phyloP scores from a whole-genome alignment of 2,888 invertebrate species.

The Chymomyza procnemis region DNA sequence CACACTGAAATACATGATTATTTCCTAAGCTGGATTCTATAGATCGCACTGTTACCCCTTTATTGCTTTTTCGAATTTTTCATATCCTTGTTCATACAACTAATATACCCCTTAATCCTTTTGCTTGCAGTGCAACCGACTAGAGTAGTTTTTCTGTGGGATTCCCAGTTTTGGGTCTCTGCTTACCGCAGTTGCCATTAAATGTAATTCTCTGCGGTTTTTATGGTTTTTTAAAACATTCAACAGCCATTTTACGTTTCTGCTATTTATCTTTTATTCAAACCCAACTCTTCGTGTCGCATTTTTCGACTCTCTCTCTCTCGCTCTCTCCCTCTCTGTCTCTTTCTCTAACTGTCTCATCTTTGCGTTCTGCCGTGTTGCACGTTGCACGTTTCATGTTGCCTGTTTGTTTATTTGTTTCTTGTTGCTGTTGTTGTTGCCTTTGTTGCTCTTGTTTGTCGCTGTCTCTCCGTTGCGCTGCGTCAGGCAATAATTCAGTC shows the following conservation, averaged over 20 bases:
- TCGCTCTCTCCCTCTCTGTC: background rate
- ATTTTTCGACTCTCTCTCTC: background rate
- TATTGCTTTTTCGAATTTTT: too few relatives aligned
- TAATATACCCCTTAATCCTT: too few relatives aligned
- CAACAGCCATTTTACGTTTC: conserved; percentile 74
- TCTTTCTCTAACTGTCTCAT: too few relatives aligned
- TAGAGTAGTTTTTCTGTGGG: background rate
- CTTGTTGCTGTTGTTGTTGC: conserved; percentile 10
- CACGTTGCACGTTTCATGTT: background rate
- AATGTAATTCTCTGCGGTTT: conserved; percentile 73
- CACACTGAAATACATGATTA: too few relatives aligned
- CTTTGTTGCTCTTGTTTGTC: conserved; percentile 31
- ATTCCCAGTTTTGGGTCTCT: conserved; percentile 6
- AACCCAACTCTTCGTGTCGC: too few relatives aligned
- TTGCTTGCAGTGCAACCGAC: background rate
- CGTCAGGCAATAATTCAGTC: conserved; percentile 70
- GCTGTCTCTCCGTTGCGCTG: conserved; percentile 35
- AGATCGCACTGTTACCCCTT: too few relatives aligned
- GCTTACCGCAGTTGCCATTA: conserved; percentile 56
- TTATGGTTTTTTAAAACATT: conserved; percentile 74
- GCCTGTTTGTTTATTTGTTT: background rate
- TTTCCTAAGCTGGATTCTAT: too few relatives aligned
- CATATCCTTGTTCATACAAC: too few relatives aligned
- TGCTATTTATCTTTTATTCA: conserved; percentile 74
- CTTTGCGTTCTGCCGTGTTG: conserved; percentile 16